phyloP scores from a whole-genome alignment of 2,113 vertebrate genomes.

The Elachura formosa region DNA sequence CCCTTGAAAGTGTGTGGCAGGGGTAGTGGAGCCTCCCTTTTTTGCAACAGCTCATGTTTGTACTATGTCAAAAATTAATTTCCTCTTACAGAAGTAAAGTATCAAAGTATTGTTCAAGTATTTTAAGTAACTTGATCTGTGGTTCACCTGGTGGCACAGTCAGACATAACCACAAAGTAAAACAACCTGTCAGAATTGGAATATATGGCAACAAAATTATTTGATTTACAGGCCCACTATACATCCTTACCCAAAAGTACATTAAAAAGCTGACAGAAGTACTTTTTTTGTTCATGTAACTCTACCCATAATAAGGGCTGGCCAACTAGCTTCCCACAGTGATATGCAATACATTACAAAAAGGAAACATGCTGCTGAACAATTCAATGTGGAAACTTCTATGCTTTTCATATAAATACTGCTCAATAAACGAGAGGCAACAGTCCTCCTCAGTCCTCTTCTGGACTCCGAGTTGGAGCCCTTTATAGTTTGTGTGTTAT shows the following conservation, averaged over 20 bases:
- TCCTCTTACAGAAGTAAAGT: background rate
- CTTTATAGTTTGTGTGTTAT: background rate
- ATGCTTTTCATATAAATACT: background rate
- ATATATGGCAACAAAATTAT: accelerated
- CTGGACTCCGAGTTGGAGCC: background rate
- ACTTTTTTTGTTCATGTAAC: background rate
- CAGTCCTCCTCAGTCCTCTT: background rate
- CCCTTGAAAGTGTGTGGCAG: background rate
- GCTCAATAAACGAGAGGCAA: background rate
- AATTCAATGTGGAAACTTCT: background rate
- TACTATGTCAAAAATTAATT: background rate
- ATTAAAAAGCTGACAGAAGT: background rate
- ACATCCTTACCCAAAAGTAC: background rate
- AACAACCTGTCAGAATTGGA: background rate
- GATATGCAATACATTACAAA: background rate
- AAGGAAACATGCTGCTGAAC: background rate
- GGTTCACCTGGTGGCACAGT: background rate
- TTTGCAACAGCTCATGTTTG: background rate
- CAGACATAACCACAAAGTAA: background rate
- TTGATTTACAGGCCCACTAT: background rate
- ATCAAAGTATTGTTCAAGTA: background rate
- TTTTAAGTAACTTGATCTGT: background rate
- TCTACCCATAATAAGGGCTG: background rate
- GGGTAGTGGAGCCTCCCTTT: background rate
- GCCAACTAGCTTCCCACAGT: background rate